These are phyloP conservation scores for Thunnus thynnus DNA, from an alignment of 2,113 vertebrate genomes.

Conservation along the genomic window DNA sequence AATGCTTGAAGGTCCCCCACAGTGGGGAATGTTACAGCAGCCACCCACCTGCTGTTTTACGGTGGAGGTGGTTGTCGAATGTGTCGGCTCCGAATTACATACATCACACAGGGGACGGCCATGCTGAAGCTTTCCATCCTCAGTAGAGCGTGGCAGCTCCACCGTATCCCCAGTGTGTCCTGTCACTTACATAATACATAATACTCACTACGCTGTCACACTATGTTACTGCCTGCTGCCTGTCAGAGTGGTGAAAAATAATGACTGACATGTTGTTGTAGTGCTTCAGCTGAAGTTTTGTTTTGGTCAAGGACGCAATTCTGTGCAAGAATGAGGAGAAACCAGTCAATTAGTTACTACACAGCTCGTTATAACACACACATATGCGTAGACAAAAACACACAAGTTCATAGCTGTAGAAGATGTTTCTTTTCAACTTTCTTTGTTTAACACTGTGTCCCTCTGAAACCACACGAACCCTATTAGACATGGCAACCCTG, in stretches of 20 bases:
- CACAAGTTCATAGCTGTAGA: slow-evolving; percentile 12
- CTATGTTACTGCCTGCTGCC: slow-evolving; percentile 52
- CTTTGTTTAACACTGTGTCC: not conserved
- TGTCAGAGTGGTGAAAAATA: slow-evolving; percentile 43
- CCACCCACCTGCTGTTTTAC: slow-evolving; percentile 58
- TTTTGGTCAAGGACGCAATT: slow-evolving; percentile 42
- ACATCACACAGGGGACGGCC: slow-evolving; percentile 46
- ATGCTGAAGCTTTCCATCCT: slow-evolving; percentile 28
- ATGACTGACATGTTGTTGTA: slow-evolving; percentile 33
- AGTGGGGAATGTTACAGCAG: slow-evolving; percentile 44
- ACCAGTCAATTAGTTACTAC: slow-evolving; percentile 22
- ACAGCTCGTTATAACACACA: slow-evolving; percentile 28
- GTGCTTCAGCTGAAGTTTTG: slow-evolving; percentile 36
- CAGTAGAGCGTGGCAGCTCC: slow-evolving; percentile 7
- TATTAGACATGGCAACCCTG: slow-evolving; percentile 11
- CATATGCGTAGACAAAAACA: not conserved
- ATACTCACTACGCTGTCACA: slow-evolving; percentile 56
- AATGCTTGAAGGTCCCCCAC: slow-evolving; percentile 30
- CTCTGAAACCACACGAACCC: not conserved
- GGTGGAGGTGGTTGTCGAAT: slow-evolving; percentile 44
- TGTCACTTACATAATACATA: slow-evolving; percentile 53
- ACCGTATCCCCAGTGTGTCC: slow-evolving; percentile 45
- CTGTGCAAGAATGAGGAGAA: slow-evolving; percentile 14
- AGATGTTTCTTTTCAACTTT: not conserved
- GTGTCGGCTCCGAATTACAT: slow-evolving; percentile 42